Evolutionary conservation across 1,140 invertebrate genomes (phyloP).

Genomic region (Monomorium pharaonis): DNA sequence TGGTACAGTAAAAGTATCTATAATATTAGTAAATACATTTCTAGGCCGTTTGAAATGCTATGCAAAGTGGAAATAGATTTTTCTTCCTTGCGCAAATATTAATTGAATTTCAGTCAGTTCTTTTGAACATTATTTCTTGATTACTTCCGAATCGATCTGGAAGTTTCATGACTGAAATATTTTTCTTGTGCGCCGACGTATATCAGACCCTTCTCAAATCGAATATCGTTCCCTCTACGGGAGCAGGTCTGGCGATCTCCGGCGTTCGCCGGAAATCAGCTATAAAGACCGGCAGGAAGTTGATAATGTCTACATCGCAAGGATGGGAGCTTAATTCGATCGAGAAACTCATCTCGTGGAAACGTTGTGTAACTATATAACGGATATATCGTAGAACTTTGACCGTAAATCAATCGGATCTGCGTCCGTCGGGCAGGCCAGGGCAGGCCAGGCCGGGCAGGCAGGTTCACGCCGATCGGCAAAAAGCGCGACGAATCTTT

Average conservation of each 20-base stretch:
- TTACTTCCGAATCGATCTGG: slow-evolving; percentile 13
- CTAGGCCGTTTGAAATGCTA: neutral
- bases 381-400: slow-evolving; percentile 27
- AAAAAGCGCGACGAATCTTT: slow-evolving; percentile 40
- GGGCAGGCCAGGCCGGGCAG: slow-evolving; percentile 20
- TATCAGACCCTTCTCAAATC: slow-evolving; percentile 23
- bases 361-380: slow-evolving; percentile 16
- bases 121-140: slow-evolving; percentile 1
- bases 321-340: slow-evolving; percentile 66
- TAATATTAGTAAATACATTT: neutral
- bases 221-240: neutral
- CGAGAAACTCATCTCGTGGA: slow-evolving; percentile 65
- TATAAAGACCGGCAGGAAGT: slow-evolving; percentile 48
- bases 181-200: neutral
- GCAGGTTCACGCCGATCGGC: slow-evolving; percentile 13
- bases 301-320: slow-evolving; percentile 48
- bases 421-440: slow-evolving; percentile 21
- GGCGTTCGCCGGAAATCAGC: slow-evolving; percentile 47
- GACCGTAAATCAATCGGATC: slow-evolving; percentile 67
- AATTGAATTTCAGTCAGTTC: neutral
- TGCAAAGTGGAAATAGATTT: neutral
- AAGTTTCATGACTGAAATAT: slow-evolving; percentile 29
- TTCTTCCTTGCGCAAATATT: neutral
- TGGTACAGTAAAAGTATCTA: neutral
- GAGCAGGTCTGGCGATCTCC: slow-evolving; percentile 27